These are phyloP conservation scores for Schizaphis graminum DNA, from an alignment of 2,888 invertebrate species.

Conservation along the genomic window DNA sequence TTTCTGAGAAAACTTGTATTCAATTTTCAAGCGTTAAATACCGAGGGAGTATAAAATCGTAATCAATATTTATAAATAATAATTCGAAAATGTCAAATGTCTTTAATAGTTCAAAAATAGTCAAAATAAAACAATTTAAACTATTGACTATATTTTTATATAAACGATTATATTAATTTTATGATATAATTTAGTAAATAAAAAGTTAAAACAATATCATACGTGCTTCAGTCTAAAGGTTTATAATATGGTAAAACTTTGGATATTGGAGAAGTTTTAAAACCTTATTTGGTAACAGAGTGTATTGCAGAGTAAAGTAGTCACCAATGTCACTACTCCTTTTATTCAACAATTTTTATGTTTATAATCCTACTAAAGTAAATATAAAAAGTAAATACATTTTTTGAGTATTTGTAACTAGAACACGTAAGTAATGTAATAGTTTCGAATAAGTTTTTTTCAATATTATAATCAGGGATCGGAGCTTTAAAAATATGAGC, in stretches of 20 bases:
- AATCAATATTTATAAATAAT: too few relatives aligned
- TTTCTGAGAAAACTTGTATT: too few relatives aligned
- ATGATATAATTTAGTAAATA: background rate
- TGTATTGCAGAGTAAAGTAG: background rate
- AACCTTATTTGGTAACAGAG: background rate
- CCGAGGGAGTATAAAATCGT: too few relatives aligned
- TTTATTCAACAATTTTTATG: background rate
- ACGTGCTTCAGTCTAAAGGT: background rate
- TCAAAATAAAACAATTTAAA: background rate
- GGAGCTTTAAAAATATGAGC: too few relatives aligned
- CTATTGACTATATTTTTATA: background rate
- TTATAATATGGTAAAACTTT: background rate
- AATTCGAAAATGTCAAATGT: too few relatives aligned
- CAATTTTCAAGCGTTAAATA: too few relatives aligned
- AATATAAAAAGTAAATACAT: background rate
- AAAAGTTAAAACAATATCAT: conserved; percentile 2
- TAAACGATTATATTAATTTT: background rate
- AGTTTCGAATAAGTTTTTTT: background rate
- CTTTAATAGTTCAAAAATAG: too few relatives aligned
- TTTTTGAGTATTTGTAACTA: background rate
- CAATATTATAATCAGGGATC: background rate
- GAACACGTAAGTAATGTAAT: background rate
- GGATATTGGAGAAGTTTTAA: background rate
- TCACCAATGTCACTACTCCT: background rate
- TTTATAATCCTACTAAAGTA: background rate